Evolutionary conservation across 2,113 vertebrate species (phyloP), one percentile per base, ranked within the genome.

Genomic region (Gyps fulvus): DNA sequence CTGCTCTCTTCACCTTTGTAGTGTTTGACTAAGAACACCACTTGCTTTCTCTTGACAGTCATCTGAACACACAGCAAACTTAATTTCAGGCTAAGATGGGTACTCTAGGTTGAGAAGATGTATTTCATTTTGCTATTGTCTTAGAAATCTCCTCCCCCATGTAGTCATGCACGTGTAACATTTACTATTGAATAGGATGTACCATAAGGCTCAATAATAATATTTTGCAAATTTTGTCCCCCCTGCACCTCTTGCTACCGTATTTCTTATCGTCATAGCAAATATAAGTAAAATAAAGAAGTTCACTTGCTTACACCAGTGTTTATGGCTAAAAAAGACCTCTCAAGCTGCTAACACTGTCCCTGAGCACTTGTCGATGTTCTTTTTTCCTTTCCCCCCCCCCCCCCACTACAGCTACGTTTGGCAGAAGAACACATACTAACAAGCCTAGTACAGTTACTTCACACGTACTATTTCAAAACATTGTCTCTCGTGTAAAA

Each of bases 211-310:
- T 74, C 36, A 63, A 36, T 36, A 62, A 67, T 5, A 69, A 26
- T 38, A 8, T 73, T 73, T 65, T 82, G 13, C 6, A 57, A n/a
- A 45, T 74, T 62, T 62, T 74, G 5, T 38, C 3, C 25, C 5
- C 7, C 4, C 8, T 16, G 3, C 5, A 42, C 4, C 7, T 50
- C 26, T 72, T 73, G 15, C 31, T 25, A 9, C 17, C 9, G 0
- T 26, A 40, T 31, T 59, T 40, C 5, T 63, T 77, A 59, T 16
- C 7, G 2, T 69, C 54, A 14, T 40, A 90, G 47, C 2, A 78
- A 66, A 69, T 29, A 20, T 7, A 16, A 42, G 23, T 36, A 54
- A 58, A 90, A 73, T 7, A 54, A 84, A 65, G 16, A 21, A 11
- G 16, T 63, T 67, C 10, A 10, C 8, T 58, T 85, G 12, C 17